Conservation (phyloP, 2,113 vertebrate genomes). For the Acrocephalus kingi region DNA sequence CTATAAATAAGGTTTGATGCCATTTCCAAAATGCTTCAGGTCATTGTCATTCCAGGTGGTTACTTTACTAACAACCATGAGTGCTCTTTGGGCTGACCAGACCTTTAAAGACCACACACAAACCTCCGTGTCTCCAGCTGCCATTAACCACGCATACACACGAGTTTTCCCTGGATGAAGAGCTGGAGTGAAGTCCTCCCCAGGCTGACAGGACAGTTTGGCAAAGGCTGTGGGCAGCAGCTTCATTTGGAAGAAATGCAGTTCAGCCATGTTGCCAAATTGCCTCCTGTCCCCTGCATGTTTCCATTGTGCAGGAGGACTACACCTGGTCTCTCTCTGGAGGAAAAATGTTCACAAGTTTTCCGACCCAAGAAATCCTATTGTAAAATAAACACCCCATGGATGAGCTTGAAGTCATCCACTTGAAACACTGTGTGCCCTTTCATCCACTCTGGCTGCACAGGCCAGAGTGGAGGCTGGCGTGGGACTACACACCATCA, state of each 20-base stretch:
- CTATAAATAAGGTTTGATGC: background rate
- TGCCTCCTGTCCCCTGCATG: accelerated
- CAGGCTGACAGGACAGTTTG: background rate
- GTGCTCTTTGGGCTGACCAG: accelerated
- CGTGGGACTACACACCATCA: accelerated
- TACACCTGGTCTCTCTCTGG: no score
- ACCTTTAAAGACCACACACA: accelerated
- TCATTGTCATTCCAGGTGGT: background rate
- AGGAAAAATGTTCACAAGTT: background rate
- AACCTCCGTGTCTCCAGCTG: background rate
- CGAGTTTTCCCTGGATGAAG: accelerated
- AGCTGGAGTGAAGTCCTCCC: background rate
- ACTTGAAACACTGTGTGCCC: background rate
- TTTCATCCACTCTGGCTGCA: accelerated
- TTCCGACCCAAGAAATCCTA: background rate
- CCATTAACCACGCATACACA: background rate
- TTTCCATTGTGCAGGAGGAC: background rate
- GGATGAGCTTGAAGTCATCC: background rate
- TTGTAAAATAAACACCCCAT: background rate
- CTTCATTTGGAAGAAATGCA: background rate
- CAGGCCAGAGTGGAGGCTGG: background rate
- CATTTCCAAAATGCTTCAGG: background rate
- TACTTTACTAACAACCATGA: background rate
- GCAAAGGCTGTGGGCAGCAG: background rate
- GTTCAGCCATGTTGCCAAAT: background rate